Percentiles rank a stretch among this genome's conserved stretches.
phyloP scores from a whole-genome alignment of 1,140 invertebrate genomes.

The Propsilocerus akamusi region DNA sequence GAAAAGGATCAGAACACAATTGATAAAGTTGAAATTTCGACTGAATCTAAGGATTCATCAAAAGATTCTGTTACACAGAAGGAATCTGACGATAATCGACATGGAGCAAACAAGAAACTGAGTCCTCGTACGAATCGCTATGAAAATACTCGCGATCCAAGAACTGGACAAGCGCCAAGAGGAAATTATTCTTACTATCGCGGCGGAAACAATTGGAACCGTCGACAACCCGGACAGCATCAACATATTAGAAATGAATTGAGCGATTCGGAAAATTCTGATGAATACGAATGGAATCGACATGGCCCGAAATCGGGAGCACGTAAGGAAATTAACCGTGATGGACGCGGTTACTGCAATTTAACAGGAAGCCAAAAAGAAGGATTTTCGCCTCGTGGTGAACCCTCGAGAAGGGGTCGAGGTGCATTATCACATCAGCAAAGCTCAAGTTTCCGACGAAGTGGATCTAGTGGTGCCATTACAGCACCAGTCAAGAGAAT shows the following conservation, averaged over 20 bases:
- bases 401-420: constrained; percentile 58
- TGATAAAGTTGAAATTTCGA: neutral
- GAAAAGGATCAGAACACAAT: neutral
- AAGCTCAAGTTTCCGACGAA: constrained; percentile 6
- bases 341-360: constrained; percentile 9
- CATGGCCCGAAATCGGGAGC: neutral
- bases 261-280: constrained; percentile 17
- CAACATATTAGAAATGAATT: constrained; percentile 10
- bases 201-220: constrained; percentile 7
- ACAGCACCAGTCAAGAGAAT: constrained; percentile 35
- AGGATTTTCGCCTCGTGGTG: constrained; percentile 56
- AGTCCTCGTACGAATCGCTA: neutral
- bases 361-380: constrained; percentile 12
- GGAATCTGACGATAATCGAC: constrained; percentile 6
- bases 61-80: constrained; percentile 6
- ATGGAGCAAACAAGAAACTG: constrained; percentile 5
- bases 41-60: constrained; percentile 1
- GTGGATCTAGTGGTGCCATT: constrained; percentile 13
- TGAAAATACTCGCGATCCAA: constrained; percentile 20
- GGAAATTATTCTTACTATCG: constrained; percentile 11
- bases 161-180: constrained; percentile 18
- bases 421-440: constrained; percentile 24
- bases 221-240: constrained; percentile 5
- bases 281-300: constrained; percentile 12
- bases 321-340: constrained; percentile 5